A percentile compares a stretch with the other conserved stretches of the same genome.
phyloP scores from a whole-genome alignment of 2,888 invertebrate genomes.

The Gymnocheta viridis region DNA sequence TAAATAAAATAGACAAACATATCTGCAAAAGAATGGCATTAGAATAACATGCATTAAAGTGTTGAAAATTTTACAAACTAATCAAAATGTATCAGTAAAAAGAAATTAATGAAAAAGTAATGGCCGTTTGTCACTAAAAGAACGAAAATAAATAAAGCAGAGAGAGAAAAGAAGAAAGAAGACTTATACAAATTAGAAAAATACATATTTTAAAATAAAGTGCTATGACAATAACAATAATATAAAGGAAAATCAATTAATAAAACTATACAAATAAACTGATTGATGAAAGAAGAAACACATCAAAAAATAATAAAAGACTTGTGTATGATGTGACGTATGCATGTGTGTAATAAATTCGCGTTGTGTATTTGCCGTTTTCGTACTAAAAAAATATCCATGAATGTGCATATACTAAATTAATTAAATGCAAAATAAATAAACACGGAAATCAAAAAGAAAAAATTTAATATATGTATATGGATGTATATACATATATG shows the following conservation, averaged over 20 bases:
- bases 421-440: conserved; percentile 9
- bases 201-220: not conserved
- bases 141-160: not conserved
- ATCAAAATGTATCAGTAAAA: not conserved
- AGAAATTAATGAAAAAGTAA: conserved; percentile 19
- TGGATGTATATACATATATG: not conserved
- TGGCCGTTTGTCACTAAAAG: too few species aligned
- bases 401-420: not conserved
- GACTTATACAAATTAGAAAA: not conserved
- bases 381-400: not conserved
- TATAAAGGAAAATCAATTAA: conserved; percentile 23
- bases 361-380: not conserved
- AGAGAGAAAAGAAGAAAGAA: not conserved
- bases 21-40: too few species aligned
- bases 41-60: too few species aligned
- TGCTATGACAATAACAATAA: not conserved
- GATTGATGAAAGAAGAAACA: not conserved
- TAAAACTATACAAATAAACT: not conserved
- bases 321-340: not conserved
- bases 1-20: not conserved
- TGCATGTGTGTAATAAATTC: not conserved
- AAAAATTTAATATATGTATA: not conserved
- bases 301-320: not conserved
- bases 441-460: not conserved
- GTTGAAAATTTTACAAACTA: not conserved